Evolutionary conservation across 2,888 invertebrate genomes (phyloP).

Genomic region (Anorthoa munda): DNA sequence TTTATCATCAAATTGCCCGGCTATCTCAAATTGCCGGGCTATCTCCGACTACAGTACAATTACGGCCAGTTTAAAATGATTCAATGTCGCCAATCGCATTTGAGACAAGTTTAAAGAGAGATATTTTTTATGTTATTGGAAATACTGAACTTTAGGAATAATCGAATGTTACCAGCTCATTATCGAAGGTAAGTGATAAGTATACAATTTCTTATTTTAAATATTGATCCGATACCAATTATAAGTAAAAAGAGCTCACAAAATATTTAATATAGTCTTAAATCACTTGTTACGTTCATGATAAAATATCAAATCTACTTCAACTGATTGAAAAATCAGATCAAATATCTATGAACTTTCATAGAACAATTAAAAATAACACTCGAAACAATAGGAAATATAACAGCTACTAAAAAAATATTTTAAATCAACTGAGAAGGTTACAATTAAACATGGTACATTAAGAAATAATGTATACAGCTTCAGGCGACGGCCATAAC

Average conservation of each 20-base stretch:
- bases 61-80: slow-evolving; percentile 72
- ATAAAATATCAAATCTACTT: neutral
- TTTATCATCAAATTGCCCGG: slow-evolving; percentile 81
- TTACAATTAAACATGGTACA: slow-evolving; percentile 61
- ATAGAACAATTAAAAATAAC: slow-evolving; percentile 36
- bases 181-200: slow-evolving; percentile 29
- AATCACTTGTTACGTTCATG: neutral
- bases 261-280: neutral
- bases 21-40: slow-evolving; percentile 77
- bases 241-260: neutral
- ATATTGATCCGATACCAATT: neutral
- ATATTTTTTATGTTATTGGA: slow-evolving; percentile 20
- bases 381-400: slow-evolving; percentile 7
- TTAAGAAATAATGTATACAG: slow-evolving; percentile 64
- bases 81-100: slow-evolving; percentile 73
- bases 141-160: slow-evolving; percentile 31
- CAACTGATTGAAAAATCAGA: neutral
- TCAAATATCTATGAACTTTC: neutral
- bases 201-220: slow-evolving; percentile 10
- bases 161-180: slow-evolving; percentile 22
- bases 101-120: slow-evolving; percentile 25
- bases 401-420: slow-evolving; percentile 37
- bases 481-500: slow-evolving; percentile 75
- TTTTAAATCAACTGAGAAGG: slow-evolving; percentile 30
- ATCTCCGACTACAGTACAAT: slow-evolving; percentile 74